These are phyloP conservation scores for Stenotaenia linearis DNA, from an alignment of 2,888 invertebrate genomes.

Conservation along the genomic window DNA sequence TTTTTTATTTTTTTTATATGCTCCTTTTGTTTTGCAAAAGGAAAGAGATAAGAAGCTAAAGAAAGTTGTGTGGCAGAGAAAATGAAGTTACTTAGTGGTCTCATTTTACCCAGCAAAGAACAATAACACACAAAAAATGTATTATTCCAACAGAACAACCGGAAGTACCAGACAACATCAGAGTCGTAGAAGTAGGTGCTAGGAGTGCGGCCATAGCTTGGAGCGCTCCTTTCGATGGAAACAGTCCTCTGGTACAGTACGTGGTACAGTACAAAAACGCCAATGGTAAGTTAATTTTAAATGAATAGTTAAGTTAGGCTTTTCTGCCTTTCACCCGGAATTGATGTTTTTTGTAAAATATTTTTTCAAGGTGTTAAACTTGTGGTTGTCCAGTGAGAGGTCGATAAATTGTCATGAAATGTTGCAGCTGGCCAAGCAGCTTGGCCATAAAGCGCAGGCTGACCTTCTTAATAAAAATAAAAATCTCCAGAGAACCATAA, in stretches of 20 bases:
- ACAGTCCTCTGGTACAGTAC: neutral
- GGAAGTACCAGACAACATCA: constrained; percentile 27
- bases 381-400: constrained; percentile 26
- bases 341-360: no score
- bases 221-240: constrained; percentile 26
- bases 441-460: constrained; percentile 14
- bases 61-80: neutral
- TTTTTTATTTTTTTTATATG: neutral
- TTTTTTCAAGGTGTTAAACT: constrained; percentile 6
- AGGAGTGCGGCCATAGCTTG: neutral
- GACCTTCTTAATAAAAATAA: constrained; percentile 23
- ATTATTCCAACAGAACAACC: constrained; percentile 5
- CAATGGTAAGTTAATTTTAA: constrained; percentile 26
- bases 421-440: constrained; percentile 23
- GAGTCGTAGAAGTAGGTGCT: neutral
- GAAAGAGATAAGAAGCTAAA: neutral
- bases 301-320: no score
- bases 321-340: no score
- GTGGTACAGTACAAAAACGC: constrained; percentile 17
- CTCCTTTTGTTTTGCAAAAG: neutral
- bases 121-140: no score
- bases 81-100: neutral
- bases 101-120: neutral
- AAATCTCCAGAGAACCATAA: neutral
- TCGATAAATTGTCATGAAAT: constrained; percentile 24